A percentile compares a stretch with the other conserved stretches of the same genome.
These are phyloP conservation scores for Cataglyphis albicans DNA, from an alignment of 2,888 invertebrate genomes.

Conservation along the genomic window DNA sequence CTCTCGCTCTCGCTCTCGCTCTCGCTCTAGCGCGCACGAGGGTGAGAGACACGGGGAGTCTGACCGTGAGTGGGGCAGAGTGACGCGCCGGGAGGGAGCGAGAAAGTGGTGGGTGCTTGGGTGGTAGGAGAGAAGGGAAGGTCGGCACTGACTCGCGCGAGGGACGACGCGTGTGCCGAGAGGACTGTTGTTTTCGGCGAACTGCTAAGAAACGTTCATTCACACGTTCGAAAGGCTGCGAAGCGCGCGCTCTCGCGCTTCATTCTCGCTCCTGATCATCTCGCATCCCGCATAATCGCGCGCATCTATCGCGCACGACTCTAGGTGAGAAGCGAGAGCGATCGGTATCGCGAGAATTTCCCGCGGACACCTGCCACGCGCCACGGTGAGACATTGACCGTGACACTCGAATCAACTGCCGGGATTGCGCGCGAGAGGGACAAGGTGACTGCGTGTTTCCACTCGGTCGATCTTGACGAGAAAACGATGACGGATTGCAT, in stretches of 20 bases:
- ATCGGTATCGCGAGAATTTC: constrained; percentile 68
- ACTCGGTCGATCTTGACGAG: background rate
- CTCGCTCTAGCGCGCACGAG: constrained; percentile 56
- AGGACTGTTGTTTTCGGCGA: constrained; percentile 73
- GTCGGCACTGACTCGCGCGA: constrained; percentile 71
- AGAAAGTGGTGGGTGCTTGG: constrained; percentile 63
- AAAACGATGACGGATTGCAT: constrained; percentile 8
- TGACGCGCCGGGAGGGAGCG: constrained; percentile 73
- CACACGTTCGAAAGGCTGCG: constrained; percentile 59
- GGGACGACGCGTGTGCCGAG: constrained; percentile 71
- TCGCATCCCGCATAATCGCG: constrained; percentile 6
- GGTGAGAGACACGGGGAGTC: constrained; percentile 66
- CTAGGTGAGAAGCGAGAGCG: constrained; percentile 60
- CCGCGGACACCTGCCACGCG: constrained; percentile 73
- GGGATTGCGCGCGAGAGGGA: constrained; percentile 56
- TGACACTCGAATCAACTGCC: constrained; percentile 70
- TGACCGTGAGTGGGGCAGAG: constrained; percentile 65
- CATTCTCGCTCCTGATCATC: constrained; percentile 28
- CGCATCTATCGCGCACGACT: constrained; percentile 10
- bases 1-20: background rate
- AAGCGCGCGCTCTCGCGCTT: constrained; percentile 23
- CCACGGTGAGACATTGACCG: constrained; percentile 76
- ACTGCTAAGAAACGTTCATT: constrained; percentile 74
- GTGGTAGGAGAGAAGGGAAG: constrained; percentile 74
- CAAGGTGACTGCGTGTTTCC: constrained; percentile 4